Base-by-base conservation (phyloP, 1,140 invertebrate genomes). In the Thaumetopoea pityocampa region DNA sequence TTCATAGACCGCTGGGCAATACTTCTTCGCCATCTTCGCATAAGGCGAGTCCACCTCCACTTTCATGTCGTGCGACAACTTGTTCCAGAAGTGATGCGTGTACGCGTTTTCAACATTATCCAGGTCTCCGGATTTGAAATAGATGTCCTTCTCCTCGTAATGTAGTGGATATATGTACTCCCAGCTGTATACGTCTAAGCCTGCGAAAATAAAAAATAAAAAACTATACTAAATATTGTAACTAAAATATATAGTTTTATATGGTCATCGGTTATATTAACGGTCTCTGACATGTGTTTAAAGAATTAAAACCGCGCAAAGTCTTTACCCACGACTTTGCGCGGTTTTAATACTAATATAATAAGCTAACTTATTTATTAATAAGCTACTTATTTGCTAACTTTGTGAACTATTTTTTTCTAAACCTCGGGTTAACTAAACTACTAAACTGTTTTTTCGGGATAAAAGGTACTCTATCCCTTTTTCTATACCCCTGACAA, bases 81-180 rank as follows among this genome's bases (percentile, higher is more conserved):
- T 35, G 35, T 52, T 57, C 54, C 54, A 57, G 8, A 57, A 22
- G 20, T 45, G 42, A 9, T 36, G 33, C 5, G 42, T 17, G 30
- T 45, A 36, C 4, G 42, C 42, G 7, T 41, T 23, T 5, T 20
- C 10, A 10, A n/a, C 11, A 5, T 29, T 24, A 8, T 48, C 14
- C 2, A 47, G 7, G 10, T 33, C 30, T 4, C 86, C 57, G 0
- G 63, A 47, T n/a, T 89, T 77, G 33, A 93, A 93, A 54, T 91
- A 93, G 19, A 86, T 57, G 1, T 60, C 66, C 89, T 90, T 92
- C 4, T 88, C 59, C 22, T 68, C 72, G 84, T 90, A 93, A 5
- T 87, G 85, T 7, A 93, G 86, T 0, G 91, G 88, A 66, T 92
- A 92, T 50, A 93, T 92, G 0, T 84, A 67, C 4, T 86, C 79